These are phyloP conservation scores for Amphimedon queenslandica DNA, from an alignment of 37 sponge, comb jelly and placozoan genomes.

Conservation along the genomic window DNA sequence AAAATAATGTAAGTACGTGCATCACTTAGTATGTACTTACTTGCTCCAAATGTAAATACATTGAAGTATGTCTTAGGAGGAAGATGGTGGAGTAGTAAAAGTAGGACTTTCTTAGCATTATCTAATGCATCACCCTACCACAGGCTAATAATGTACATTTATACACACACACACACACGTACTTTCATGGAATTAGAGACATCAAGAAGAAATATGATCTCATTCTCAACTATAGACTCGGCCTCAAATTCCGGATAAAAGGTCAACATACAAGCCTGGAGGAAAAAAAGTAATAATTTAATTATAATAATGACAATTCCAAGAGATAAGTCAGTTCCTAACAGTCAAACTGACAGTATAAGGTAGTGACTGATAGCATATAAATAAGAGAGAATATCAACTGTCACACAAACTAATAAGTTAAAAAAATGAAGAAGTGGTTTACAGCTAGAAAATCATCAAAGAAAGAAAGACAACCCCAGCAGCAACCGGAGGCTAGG, in stretches of 20 bases:
- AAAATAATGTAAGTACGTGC: neutral
- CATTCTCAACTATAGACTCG: slow-evolving; percentile 53
- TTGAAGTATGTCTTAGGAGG: slow-evolving; percentile 83
- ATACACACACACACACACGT: neutral
- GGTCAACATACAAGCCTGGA: slow-evolving; percentile 96
- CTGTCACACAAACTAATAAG: too few species aligned
- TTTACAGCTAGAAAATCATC: too few species aligned
- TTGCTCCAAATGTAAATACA: slow-evolving; percentile 70
- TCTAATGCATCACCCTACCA: slow-evolving; percentile 29
- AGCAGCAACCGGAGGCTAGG: too few species aligned
- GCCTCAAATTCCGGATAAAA: slow-evolving; percentile 98
- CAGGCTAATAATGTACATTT: neutral
- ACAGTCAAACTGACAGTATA: too few species aligned
- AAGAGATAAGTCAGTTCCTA: too few species aligned
- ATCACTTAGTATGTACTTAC: slow-evolving; percentile 13
- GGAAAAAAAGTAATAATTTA: too few species aligned
- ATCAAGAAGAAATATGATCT: slow-evolving; percentile 84
- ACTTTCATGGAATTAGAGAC: slow-evolving; percentile 94
- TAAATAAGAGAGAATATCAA: too few species aligned
- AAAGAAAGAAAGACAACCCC: too few species aligned
- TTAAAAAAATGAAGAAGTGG: too few species aligned
- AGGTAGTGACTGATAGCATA: too few species aligned
- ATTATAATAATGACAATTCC: too few species aligned
- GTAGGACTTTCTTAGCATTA: slow-evolving; percentile 76
- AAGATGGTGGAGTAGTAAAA: slow-evolving; percentile 75